A percentile compares a stretch with the other conserved stretches of the same genome.
Evolutionary conservation across 2,797 vertebrate species (phyloP).

Genomic region (Tarsius wallacei): DNA sequence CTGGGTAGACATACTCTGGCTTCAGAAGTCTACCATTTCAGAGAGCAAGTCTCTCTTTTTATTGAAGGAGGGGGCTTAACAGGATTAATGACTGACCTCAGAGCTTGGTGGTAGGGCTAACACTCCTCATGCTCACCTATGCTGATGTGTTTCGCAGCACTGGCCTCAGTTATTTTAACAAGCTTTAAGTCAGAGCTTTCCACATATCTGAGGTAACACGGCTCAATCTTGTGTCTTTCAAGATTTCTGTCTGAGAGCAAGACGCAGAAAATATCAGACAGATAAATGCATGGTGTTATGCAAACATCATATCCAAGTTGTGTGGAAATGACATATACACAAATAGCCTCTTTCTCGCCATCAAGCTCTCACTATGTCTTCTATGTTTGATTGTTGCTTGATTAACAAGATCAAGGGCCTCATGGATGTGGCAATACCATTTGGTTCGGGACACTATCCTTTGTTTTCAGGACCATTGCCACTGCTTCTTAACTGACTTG

Average conservation of each 20-base stretch:
- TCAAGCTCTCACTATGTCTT: neutral
- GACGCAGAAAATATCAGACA: neutral
- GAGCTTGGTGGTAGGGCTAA: neutral
- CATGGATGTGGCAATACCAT: neutral
- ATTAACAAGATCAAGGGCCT: neutral
- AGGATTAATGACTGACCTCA: neutral
- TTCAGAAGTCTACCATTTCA: neutral
- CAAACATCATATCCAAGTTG: neutral
- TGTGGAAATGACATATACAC: neutral
- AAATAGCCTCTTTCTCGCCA: neutral
- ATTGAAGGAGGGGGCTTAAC: too few relatives aligned
- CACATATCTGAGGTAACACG: neutral
- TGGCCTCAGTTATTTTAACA: neutral
- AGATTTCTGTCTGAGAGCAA: conserved; percentile 40
- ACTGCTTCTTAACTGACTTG: neutral
- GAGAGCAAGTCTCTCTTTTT: neutral
- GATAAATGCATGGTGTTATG: neutral
- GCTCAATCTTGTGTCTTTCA: neutral
- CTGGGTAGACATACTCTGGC: neutral
- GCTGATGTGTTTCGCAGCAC: neutral
- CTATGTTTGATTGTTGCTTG: neutral
- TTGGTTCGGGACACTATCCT: neutral
- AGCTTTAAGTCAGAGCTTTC: neutral
- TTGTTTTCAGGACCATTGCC: neutral
- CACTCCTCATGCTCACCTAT: too few relatives aligned